These are phyloP conservation scores for Oryzias celebensis DNA, from an alignment of 2,113 vertebrate genomes.

Conservation along the genomic window DNA sequence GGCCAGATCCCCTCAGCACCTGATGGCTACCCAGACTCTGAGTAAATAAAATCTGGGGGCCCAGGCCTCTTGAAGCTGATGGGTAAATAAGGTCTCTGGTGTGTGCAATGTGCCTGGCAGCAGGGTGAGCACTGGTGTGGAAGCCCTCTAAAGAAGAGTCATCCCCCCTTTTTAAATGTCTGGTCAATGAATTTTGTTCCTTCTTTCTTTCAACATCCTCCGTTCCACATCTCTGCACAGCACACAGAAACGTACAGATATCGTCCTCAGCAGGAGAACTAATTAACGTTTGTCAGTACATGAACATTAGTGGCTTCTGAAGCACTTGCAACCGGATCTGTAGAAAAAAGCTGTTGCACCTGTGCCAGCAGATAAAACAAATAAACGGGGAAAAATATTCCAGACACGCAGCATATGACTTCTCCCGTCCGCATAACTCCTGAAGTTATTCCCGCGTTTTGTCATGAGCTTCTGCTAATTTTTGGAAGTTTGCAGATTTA, in stretches of 20 bases:
- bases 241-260: constrained; percentile 24
- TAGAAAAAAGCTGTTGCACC: constrained; percentile 59
- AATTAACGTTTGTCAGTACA: constrained; percentile 62
- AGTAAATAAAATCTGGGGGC: constrained; percentile 77
- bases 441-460: constrained; percentile 8
- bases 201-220: constrained; percentile 50
- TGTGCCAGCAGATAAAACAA: constrained; percentile 55
- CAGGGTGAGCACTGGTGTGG: constrained; percentile 71
- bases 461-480: constrained; percentile 6
- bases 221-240: constrained; percentile 7
- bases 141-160: constrained; percentile 61
- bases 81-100: constrained; percentile 81
- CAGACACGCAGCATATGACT: constrained; percentile 8
- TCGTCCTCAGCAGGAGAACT: constrained; percentile 50
- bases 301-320: constrained; percentile 58
- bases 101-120: constrained; percentile 73
- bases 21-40: constrained; percentile 70
- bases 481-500: constrained; percentile 23
- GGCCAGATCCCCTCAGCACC: constrained; percentile 76
- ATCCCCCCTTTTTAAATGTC: constrained; percentile 59
- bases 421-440: constrained; percentile 21
- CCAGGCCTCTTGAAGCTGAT: constrained; percentile 68
- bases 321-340: constrained; percentile 46
- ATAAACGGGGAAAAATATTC: constrained; percentile 50
- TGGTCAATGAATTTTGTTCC: constrained; percentile 63